Base-by-base conservation (phyloP, 2,113 vertebrate genomes). In the Aspidoscelis tigris region DNA sequence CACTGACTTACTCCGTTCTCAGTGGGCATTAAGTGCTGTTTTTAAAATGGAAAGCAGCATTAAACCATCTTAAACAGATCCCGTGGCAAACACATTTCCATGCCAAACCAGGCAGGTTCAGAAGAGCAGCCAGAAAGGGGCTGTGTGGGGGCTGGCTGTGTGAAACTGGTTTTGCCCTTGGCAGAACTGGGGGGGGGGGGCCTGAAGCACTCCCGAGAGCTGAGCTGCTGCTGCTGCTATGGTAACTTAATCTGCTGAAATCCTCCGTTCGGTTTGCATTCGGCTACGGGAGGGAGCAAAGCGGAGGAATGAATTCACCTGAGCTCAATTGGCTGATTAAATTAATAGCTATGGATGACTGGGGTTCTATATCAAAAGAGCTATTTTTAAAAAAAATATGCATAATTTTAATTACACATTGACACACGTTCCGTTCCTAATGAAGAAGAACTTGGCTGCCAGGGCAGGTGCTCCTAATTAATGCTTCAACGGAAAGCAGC, bases 171-270 rank as follows among this genome's bases (percentile, higher is more conserved):
- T 76, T 73, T 22, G 24, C 24, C 41, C 84, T 24, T 3, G 55
- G 73, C 66, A n/a, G 87, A 79, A 58, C 1, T 0, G 0, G 80
- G 81, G 89, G 78, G 0, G 80, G 81, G 89, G 78, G 78, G 90
- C 88, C 88, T 87, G 85, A 68, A 83, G 79, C 21, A 83, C 86
- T 76, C 88, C 76, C 10, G 61, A 0, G 64, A 87, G 89, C 85
- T 9, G 86, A 39, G 64, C n/a, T 43, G 87, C 88, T 33, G 33
- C 33, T 33, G 93, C 92, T 87, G 90, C 91, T 91, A 91, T 93
- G 91, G 93, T 76, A 94, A 94, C 93, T 85, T 68, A 76, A 89
- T 88, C 86, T 24, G 80, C 71, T 78, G n/a, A 69, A 72, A 24
- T 77, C 81, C 87, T 87, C 89, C 21, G 0, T 85, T 80, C 74